Conservation (phyloP, 2,113 vertebrate species). For the Malurus alboscapulatus region DNA sequence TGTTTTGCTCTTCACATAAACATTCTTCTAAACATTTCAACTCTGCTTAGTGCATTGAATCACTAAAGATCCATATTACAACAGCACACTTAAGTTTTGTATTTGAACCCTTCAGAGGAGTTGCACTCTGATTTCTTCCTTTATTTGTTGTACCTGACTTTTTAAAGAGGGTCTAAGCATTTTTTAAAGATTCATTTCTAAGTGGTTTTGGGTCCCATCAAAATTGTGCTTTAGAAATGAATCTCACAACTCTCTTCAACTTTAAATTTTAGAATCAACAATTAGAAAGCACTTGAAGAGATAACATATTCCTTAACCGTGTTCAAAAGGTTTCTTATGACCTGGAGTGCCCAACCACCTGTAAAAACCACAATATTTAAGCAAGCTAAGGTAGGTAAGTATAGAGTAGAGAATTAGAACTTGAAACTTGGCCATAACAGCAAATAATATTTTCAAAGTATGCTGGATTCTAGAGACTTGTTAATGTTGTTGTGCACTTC, state of each 20-base stretch:
- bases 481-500: neutral
- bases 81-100: constrained; percentile 52
- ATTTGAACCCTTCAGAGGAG: constrained; percentile 46
- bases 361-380: neutral
- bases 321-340: neutral
- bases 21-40: constrained; percentile 48
- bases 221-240: neutral
- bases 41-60: constrained; percentile 56
- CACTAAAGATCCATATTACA: constrained; percentile 64
- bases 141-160: neutral
- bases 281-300: neutral
- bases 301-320: neutral
- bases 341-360: neutral
- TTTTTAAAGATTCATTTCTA: neutral
- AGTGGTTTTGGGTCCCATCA: neutral
- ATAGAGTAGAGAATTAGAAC: neutral
- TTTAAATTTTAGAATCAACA: neutral
- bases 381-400: neutral
- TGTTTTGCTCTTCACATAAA: constrained; percentile 73
- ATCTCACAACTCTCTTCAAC: neutral
- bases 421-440: neutral
- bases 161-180: neutral
- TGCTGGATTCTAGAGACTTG: neutral
- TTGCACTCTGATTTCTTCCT: neutral
- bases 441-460: neutral